Evolutionary conservation across 2,113 vertebrate species (phyloP), one percentile per base, ranked within the genome.

Genomic region (Onychorhynchus coronatus): DNA sequence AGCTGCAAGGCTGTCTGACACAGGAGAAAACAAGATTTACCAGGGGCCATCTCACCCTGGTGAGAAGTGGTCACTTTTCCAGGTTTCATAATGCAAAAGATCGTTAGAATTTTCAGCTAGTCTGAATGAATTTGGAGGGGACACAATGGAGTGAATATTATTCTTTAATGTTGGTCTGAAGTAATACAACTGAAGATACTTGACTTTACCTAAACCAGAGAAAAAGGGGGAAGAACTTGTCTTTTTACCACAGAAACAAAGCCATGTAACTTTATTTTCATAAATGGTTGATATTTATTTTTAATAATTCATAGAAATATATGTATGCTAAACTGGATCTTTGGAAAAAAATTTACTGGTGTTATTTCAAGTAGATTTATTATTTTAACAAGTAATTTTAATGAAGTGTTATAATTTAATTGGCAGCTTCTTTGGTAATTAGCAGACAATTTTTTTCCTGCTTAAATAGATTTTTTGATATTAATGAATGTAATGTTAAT

Each of bases 401-500:
- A 63, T 79, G 46, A 91, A 92, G 56, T 81, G 65, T 53, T 91
- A n/a, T 65, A 53, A 59, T 72, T 95, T 90, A 56, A 89, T 87
- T 91, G 88, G 55, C 63, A 86, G 44, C 56, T 84, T 86, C 66
- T 86, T 3, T 76, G 17, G 4, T 87, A 88, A 93, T 84, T 94
- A 74, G 25, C 35, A 76, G 84, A 80, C 42, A 77, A 35, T 88
- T 16, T 90, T 5, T 80, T 88, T 86, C 30, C 21, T 79, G 33
- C 59, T 46, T 65, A 74, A 59, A 73, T 84, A 56, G 72, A 50
- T 33, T 20, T 66, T 66, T 81, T 88, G 2, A 31, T 89, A 89
- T 95, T 94, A 88, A 88, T 94, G 67, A 91, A 81, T 93, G 22
- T 68, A 79, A 58, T 88, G 39, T 68, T 94, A 93, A 68, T 81